Percentiles rank a stretch among this genome's conserved stretches.
phyloP scores from a whole-genome alignment of 2,797 vertebrate genomes.

The Rhinoraja longicauda region DNA sequence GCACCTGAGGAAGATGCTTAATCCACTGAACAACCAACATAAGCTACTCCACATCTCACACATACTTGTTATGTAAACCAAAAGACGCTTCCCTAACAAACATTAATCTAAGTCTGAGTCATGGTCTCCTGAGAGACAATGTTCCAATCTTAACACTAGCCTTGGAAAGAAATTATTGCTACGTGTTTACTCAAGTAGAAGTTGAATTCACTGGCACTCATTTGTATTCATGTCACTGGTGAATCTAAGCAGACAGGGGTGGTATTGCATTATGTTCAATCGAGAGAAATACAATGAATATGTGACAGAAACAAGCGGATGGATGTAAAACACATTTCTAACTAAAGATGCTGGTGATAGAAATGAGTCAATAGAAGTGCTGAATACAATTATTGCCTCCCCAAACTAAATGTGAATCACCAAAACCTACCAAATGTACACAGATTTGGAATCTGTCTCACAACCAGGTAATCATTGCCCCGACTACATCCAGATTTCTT shows the following conservation, averaged over 20 bases:
- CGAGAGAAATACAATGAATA: not conserved
- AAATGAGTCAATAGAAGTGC: not conserved
- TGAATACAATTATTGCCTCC: not conserved
- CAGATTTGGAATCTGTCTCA: not conserved
- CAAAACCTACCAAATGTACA: not conserved
- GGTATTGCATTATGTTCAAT: not conserved
- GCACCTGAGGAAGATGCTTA: not conserved
- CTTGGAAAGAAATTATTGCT: slow-evolving; percentile 23
- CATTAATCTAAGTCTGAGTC: slow-evolving; percentile 1
- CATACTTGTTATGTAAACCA: not conserved
- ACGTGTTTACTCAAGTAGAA: slow-evolving; percentile 32
- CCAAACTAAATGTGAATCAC: not conserved
- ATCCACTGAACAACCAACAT: not conserved
- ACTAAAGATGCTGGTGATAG: not conserved
- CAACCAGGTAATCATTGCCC: too few species aligned
- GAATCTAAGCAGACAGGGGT: not conserved
- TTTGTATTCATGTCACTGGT: slow-evolving; percentile 29
- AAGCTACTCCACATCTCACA: not conserved
- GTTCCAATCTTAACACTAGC: slow-evolving; percentile 24
- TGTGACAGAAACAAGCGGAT: not conserved
- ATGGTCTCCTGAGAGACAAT: slow-evolving; percentile 21
- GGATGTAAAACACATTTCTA: not conserved
- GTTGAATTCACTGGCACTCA: slow-evolving; percentile 2
- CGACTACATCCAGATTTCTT: too few species aligned
- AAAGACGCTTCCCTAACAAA: slow-evolving; percentile 18